Base-by-base conservation (phyloP, 2,888 invertebrate genomes). In the Ellobium chinense region DNA sequence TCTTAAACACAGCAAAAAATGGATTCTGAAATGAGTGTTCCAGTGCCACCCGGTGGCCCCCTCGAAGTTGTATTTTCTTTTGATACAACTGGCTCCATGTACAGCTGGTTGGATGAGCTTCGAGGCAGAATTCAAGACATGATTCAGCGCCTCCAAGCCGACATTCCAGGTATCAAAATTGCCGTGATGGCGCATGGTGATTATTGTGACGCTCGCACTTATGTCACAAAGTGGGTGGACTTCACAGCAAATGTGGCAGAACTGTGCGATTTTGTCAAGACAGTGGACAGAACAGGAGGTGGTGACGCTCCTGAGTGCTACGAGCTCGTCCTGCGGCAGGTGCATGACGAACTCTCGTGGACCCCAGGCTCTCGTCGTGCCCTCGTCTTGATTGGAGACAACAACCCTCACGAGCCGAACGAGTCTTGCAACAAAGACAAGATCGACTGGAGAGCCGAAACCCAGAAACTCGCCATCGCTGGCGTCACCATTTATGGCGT, bases 111-210 rank as follows among this genome's bases (percentile, higher is more conserved):
- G 4, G 82, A 82, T 7, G 83, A 88, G 66, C 88, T 91, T 5
- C 82, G 90, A 58, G 86, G 86, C 4, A 85, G 87, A 3, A 78
- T 91, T 14, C 83, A 87, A 9, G 89, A 91, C 83, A 86, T 91
- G 85, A 90, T 90, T 5, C 87, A 89, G 78, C 86, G 91, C 4
- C 88, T 92, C 14, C 88, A 89, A 69, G 87, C 88, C 5, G 92
- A 92, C 81, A 90, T 91, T 12, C 90, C 91, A 0, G 86, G 85
- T 27, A 88, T 91, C 46, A 85, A 87, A 31, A 88, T 92, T 27
- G 87, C 89, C 9, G 86, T 91, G 24, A 85, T 91, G 36, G 92
- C 92, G 24, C 91, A 92, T 75, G 91, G 91, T 0, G 91, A 92
- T 82, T 92, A 92, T 81, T 91, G 90, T 78, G 91, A 91, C 82